Base-by-base conservation (phyloP, 2,113 vertebrate species). In the Pygoscelis adeliae region DNA sequence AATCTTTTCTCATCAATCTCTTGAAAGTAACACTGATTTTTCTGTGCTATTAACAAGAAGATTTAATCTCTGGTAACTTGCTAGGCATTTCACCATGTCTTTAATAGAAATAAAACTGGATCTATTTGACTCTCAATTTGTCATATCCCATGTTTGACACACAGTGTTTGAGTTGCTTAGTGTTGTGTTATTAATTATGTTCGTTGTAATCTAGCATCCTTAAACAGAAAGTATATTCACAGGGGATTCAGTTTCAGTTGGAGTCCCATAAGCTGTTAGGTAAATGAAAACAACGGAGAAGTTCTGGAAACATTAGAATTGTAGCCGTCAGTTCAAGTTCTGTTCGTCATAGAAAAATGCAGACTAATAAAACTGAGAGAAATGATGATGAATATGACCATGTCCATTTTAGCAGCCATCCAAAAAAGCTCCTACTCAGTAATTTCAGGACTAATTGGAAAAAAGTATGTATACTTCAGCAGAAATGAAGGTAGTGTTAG, bases 21-120 rank as follows among this genome's bases (percentile, higher is more conserved):
- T 71, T 74, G 52, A 76, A 79, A 67, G 78, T 76, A 72, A 9
- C 46, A 92, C 83, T 91, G 96, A 94, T 96, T 95, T 93, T 90
- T 58, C 72, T 27, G 2, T 77, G 79, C 58, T 77, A 40, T 69
- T 92, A 69, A 76, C 49, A 86, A 61, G 42, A 71, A 40, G 61
- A 49, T 88, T 77, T 93, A 89, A 95, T 90, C 36, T 92, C 61
- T 79, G 26, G 53, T 93, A 66, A 47, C 49, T 77, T 53, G 40
- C 50, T 53, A 30, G 34, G 22, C 63, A 59, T 93, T 94, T 91
- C 18, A 36, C 81, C 50, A 14, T 66, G 21, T 32, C 46, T 79
- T 74, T 61, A 53, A 8, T 25, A 77, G 66, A 61, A 95, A 44
- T 40, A 76, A 61, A 90, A 69, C 13, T 38, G 44, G 30, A 80